Evolutionary conservation across 2,113 vertebrate species (phyloP), one percentile per base, ranked within the genome.

Genomic region (Opisthocomus hoazin): DNA sequence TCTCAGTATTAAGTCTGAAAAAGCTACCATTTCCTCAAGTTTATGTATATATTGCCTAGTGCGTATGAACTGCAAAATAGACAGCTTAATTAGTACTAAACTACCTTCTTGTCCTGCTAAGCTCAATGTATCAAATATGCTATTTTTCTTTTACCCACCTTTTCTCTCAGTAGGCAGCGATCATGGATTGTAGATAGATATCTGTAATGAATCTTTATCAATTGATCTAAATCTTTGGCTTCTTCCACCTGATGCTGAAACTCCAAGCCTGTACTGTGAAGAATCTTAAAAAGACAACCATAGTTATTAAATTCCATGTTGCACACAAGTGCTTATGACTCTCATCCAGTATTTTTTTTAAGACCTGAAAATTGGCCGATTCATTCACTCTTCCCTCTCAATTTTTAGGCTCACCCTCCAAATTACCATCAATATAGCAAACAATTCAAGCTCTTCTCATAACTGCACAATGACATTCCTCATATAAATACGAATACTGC

Each of bases 221-320:
- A 97, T 30, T 99, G 99, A 97, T 99, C 99, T 97, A 99, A 97
- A 97, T 99, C 99, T 90, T 99, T 99, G 27, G 99, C 99, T 97
- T 99, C 99, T 91, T 99, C 98, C 5, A 99, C 99, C 93, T 99
- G 99, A 96, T 99, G 99, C 89, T 99, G 99, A 98, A 99, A 99
- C 95, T 99, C 99, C 95, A 99, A 97, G 19, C 99, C 99, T 3
- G 99, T 99, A 96, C 99, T 99, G 88, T 99, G 99, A 76, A 99
- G 98, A 95, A 99, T 99, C 99, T 99, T 97, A 37, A 89, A 65
- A 94, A 92, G 82, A 96, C 45, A 7, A 73, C 4, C n/a, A 65
- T 2, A 70, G 46, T 70, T 58, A 89, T 57, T 73, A 91, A 78
- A 91, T 65, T 36, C 22, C n/a, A 9, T 5, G 12, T 32, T 41